These are phyloP conservation scores for Peromyscus eremicus DNA, from an alignment of 2,797 vertebrate genomes.

Conservation along the genomic window DNA sequence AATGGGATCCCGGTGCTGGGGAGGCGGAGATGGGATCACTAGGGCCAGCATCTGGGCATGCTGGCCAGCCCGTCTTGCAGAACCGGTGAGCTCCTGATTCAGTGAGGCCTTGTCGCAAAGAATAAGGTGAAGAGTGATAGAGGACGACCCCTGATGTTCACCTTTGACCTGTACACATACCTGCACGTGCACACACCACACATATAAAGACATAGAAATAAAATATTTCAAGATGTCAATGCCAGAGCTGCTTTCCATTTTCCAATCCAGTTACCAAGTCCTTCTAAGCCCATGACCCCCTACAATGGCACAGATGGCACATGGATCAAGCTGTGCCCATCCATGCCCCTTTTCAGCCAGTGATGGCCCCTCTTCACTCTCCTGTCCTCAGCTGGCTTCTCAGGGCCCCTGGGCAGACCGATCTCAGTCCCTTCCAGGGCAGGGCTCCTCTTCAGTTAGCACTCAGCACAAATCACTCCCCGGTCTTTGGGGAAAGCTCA, in stretches of 20 bases:
- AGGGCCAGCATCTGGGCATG: neutral
- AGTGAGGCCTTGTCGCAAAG: neutral
- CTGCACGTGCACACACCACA: neutral
- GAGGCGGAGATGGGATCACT: neutral
- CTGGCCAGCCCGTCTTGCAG: too few relatives aligned
- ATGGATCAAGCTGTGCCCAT: neutral
- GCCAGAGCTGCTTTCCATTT: neutral
- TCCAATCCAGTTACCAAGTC: neutral
- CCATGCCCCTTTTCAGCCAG: neutral
- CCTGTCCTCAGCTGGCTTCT: neutral
- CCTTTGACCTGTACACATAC: neutral
- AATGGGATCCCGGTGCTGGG: too few relatives aligned
- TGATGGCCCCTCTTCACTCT: neutral
- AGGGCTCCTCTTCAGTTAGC: neutral
- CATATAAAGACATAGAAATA: neutral
- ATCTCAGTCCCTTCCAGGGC: neutral
- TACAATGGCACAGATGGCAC: neutral
- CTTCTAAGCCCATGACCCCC: neutral
- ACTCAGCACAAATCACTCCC: neutral
- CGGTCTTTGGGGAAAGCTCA: neutral
- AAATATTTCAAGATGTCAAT: neutral
- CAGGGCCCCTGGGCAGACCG: neutral
- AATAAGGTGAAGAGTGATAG: neutral
- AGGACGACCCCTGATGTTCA: neutral
- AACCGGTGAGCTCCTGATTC: neutral